Conservation (phyloP, 2,888 invertebrate genomes). For the Caenorhabditis doughertyi region DNA sequence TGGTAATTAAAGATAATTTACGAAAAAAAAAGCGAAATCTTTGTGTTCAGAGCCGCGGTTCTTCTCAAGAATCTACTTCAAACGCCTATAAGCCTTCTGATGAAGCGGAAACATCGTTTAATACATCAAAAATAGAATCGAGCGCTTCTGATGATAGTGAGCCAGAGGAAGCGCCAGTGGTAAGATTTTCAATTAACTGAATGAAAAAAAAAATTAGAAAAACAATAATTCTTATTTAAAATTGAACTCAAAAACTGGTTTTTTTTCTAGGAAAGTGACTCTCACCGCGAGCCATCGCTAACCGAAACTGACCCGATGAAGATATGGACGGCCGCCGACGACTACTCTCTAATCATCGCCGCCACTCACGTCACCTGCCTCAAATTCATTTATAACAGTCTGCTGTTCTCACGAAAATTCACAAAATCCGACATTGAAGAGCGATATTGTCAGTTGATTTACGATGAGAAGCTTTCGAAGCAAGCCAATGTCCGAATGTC, state of each 20-base stretch:
- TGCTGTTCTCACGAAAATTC: slow-evolving; percentile 96
- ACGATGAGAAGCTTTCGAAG: slow-evolving; percentile 92
- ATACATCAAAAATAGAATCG: no score
- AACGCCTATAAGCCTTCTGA: no score
- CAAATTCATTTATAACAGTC: slow-evolving; percentile 89
- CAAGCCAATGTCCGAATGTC: slow-evolving; percentile 74
- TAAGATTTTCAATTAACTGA: no score
- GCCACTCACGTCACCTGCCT: slow-evolving; percentile 90
- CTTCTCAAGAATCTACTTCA: no score
- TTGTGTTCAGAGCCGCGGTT: no score
- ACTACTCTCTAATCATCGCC: slow-evolving; percentile 93
- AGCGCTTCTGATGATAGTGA: no score
- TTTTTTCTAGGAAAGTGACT: not conserved
- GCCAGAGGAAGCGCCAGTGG: no score
- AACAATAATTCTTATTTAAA: no score
- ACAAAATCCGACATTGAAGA: slow-evolving; percentile 94
- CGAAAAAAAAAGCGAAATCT: not conserved
- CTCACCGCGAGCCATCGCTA: slow-evolving; percentile 5
- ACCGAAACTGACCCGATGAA: slow-evolving; percentile 23
- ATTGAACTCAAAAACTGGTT: no score
- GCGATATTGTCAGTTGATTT: slow-evolving; percentile 91
- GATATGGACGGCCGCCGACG: slow-evolving; percentile 97
- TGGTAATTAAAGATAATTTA: not conserved
- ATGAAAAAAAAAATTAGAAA: no score
- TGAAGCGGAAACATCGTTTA: no score